Base-by-base conservation (phyloP, 2,888 invertebrate genomes). In the Pediacus dermestoides region DNA sequence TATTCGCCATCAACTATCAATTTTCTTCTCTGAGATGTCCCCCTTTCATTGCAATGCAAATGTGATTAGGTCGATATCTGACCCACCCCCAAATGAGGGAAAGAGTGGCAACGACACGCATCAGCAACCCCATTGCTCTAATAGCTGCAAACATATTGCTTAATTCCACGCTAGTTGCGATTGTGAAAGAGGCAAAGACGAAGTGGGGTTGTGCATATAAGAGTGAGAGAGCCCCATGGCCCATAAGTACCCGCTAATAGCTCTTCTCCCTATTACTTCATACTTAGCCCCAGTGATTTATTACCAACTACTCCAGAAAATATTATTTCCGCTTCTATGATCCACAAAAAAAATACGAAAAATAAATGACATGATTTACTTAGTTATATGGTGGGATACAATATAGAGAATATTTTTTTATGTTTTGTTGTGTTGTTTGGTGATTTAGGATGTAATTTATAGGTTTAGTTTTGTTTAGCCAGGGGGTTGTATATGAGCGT, bases 131-230 rank as follows among this genome's bases (percentile, higher is more conserved):
- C 42, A 43, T 44, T 39, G 44, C 60, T 53, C 52, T 64, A 66
- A 69, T 68, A 68, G 64, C 66, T 61, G 64, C 64, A 67, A 69
- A 67, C 68, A 68, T 69, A 69, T 69, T 69, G 69, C 68, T 66
- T 68, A 68, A 68, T 67, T 68, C 67, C 64, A 63, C 63, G 63
- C 67, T 63, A 63, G 63, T 64, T 65, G 64, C 54, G 53, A 57
- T 48, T 50, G 45, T 64, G 60, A 61, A 61, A n/a, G n/a, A n/a
- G n/a, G n/a, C n/a, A n/a, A n/a, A n/a, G n/a, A n/a, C n/a, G n/a
- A n/a, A n/a, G n/a, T 58, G 54, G 57, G 4, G 12, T 13, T 28
- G 4, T 12, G 28, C 14, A 12, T 14, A 12, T 3, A 23, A 23
- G 10, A 3, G 10, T n/a, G 12, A 28, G 28, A 28, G 12, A 9